These are phyloP conservation scores for Ochotona princeps DNA, from an alignment of 2,113 vertebrate genomes.

Conservation along the genomic window DNA sequence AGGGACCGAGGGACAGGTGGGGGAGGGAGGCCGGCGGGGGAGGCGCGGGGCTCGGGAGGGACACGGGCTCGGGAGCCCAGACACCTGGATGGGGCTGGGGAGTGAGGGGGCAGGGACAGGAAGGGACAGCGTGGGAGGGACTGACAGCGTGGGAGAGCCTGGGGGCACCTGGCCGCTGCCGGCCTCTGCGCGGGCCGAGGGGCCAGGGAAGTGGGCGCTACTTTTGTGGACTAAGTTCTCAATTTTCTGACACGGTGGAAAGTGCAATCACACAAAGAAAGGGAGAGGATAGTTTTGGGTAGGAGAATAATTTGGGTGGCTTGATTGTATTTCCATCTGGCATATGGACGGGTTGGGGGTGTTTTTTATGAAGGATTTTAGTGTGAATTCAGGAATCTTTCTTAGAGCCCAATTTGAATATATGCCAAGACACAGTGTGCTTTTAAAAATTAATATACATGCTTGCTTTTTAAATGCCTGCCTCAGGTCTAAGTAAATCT, in stretches of 20 bases:
- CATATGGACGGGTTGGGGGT: constrained; percentile 31
- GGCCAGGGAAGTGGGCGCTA: not conserved
- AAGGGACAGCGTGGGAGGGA: not conserved
- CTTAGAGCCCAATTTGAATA: constrained; percentile 1
- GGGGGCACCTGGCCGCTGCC: not conserved
- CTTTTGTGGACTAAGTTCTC: not conserved
- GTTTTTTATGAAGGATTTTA: constrained; percentile 55
- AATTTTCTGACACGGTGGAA: constrained; percentile 48
- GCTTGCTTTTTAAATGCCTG: not conserved
- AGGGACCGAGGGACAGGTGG: no score
- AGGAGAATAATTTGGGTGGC: constrained; percentile 39
- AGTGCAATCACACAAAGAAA: not conserved
- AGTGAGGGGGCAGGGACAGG: not conserved
- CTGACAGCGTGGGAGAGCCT: not conserved
- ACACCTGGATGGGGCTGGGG: not conserved
- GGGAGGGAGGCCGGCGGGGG: no score
- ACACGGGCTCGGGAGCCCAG: no score
- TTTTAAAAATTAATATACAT: not conserved
- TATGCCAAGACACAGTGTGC: not conserved
- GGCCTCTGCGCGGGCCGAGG: not conserved
- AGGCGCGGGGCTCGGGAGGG: no score
- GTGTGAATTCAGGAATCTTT: constrained; percentile 47
- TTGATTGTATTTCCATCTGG: constrained; percentile 64
- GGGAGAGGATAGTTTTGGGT: constrained; percentile 51
- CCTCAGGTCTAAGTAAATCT: not conserved